Evolutionary conservation across 2,888 invertebrate genomes (phyloP).

Genomic region (Hyposoter dolosus): DNA sequence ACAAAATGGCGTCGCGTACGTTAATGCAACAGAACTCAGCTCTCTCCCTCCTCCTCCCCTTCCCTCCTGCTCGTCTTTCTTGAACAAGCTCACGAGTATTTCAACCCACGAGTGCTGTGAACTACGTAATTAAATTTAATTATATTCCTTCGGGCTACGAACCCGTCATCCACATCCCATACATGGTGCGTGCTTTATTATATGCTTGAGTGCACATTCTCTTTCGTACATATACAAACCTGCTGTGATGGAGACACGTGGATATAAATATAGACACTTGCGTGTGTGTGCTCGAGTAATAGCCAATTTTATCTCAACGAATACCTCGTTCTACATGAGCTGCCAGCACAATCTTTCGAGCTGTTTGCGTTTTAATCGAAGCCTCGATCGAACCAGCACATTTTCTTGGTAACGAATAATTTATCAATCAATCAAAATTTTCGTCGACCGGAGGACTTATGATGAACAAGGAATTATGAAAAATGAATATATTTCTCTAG

Average conservation of each 20-base stretch:
- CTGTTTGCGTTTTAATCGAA: neutral
- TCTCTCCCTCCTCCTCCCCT: neutral
- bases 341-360: neutral
- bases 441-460: neutral
- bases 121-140: slow-evolving; percentile 82
- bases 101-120: slow-evolving; percentile 73
- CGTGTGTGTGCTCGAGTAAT: neutral
- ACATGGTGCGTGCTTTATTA: slow-evolving; percentile 50
- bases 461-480: neutral
- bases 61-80: neutral
- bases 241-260: neutral
- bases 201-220: slow-evolving; percentile 18
- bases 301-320: neutral
- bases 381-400: neutral
- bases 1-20: slow-evolving; percentile 26
- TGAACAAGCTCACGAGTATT: slow-evolving; percentile 73
- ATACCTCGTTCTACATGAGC: neutral
- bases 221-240: neutral
- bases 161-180: slow-evolving; percentile 75
- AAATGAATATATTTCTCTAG: no score
- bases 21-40: neutral
- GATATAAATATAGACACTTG: neutral
- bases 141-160: slow-evolving; percentile 77
- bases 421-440: neutral
- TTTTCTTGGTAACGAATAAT: neutral